These are phyloP conservation scores for Micrasema minimum DNA, from an alignment of 1,140 invertebrate species.

Conservation along the genomic window DNA sequence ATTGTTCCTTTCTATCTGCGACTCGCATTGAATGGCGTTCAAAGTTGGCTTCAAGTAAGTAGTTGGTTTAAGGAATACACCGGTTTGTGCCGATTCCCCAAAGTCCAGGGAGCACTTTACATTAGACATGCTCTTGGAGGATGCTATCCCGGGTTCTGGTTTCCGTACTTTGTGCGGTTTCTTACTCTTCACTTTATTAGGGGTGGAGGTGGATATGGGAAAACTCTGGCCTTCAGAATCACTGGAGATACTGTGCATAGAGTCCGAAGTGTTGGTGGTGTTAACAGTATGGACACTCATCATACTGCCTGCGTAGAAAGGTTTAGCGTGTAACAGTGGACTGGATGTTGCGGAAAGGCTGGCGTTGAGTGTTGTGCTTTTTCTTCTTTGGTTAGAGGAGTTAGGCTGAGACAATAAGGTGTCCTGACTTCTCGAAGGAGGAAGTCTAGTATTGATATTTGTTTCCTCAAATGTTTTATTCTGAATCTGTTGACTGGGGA, in stretches of 20 bases:
- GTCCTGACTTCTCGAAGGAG: slow-evolving; percentile 82
- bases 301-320: slow-evolving; percentile 70
- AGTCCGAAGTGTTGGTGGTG: slow-evolving; percentile 64
- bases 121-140: slow-evolving; percentile 70
- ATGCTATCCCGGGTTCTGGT: slow-evolving; percentile 58
- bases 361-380: slow-evolving; percentile 64
- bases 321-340: slow-evolving; percentile 71
- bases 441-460: slow-evolving; percentile 63
- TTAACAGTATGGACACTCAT: slow-evolving; percentile 70
- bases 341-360: slow-evolving; percentile 75
- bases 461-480: slow-evolving; percentile 53
- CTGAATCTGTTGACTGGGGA: slow-evolving; percentile 59
- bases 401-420: slow-evolving; percentile 72
- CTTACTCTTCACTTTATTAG: slow-evolving; percentile 65
- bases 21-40: slow-evolving; percentile 55
- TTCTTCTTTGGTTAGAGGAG: slow-evolving; percentile 64
- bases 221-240: slow-evolving; percentile 70
- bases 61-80: slow-evolving; percentile 58
- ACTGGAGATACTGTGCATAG: slow-evolving; percentile 73
- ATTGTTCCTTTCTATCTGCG: slow-evolving; percentile 38
- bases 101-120: slow-evolving; percentile 63
- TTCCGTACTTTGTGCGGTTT: slow-evolving; percentile 57
- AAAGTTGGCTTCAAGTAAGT: slow-evolving; percentile 62
- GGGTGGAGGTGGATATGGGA: slow-evolving; percentile 61
- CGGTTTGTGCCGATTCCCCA: slow-evolving; percentile 60